Evolutionary conservation across 2,113 vertebrate genomes (phyloP), one percentile per base, ranked within the genome.

Genomic region (Elephantulus edwardii): DNA sequence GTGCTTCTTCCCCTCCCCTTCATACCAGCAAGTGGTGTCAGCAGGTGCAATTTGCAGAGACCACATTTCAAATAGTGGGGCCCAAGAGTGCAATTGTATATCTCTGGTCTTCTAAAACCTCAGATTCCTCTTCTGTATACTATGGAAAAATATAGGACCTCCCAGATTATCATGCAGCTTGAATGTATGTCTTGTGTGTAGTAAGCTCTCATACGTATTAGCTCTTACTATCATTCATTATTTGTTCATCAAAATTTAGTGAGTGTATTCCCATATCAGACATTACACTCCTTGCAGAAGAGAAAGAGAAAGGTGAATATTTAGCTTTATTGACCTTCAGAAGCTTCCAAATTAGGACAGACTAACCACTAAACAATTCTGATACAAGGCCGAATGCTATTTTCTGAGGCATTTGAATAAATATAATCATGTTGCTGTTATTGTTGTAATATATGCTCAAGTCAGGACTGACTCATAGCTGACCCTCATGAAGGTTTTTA

Each of bases 171-270:
- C 52, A 13, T 46, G 71, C 76, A 74, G 40, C 44, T 46, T 70
- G 56, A 44, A 58, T 52, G 30, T 70, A 16, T n/a, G n/a, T n/a
- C n/a, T n/a, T n/a, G 16, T 66, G 40, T 24, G 3, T 38, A 22
- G n/a, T 71, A 33, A 71, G 19, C 30, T 33, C 16, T 62, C 38
- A 26, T 30, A 8, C 12, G 38, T 50, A 35, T 58, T 50, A 50
- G 33, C 83, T 76, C 8, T 42, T 62, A 6, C 28, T 17, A 28
- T 30, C 12, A 66, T 66, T 19, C 46, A 33, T 38, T 85, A 40
- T 66, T 88, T 50, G 35, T n/a, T 62, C 83, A 85, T 62, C 58
- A 85, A n/a, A 54, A 79, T 46, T 86, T 56, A 82, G 16, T 46
- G 30, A 62, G 56, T 62, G 16, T 44, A 35, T 42, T 50, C 46